phyloP scores from a whole-genome alignment of 1,140 invertebrate genomes.

The Drosophila biarmipes region DNA sequence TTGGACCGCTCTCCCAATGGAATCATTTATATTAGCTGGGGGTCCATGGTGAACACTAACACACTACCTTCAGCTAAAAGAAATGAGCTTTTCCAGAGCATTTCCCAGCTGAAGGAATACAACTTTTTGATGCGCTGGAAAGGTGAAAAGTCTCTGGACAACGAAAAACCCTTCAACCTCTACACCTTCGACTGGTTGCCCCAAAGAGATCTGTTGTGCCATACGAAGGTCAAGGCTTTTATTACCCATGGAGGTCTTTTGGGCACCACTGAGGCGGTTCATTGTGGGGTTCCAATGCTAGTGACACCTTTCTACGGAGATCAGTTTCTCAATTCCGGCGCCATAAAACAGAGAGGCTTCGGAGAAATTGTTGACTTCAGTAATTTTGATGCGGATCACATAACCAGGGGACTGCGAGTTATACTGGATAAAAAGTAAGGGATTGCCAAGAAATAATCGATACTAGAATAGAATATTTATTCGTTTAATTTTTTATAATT shows the following conservation, averaged over 20 bases:
- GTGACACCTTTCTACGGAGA: slow-evolving; percentile 90
- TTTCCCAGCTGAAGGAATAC: slow-evolving; percentile 85
- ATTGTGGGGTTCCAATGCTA: slow-evolving; percentile 90
- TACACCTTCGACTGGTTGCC: slow-evolving; percentile 88
- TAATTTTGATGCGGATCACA: slow-evolving; percentile 86
- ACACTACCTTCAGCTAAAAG: slow-evolving; percentile 86
- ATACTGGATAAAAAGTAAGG: slow-evolving; percentile 70
- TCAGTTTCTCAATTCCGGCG: slow-evolving; percentile 87
- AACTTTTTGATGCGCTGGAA: slow-evolving; percentile 90
- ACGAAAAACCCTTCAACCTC: slow-evolving; percentile 87
- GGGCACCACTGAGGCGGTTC: slow-evolving; percentile 90
- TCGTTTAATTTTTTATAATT: no score
- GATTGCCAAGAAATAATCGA: neutral
- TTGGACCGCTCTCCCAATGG: slow-evolving; percentile 57
- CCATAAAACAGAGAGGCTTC: slow-evolving; percentile 86
- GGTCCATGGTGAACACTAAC: slow-evolving; percentile 86
- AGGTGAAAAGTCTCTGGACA: slow-evolving; percentile 84
- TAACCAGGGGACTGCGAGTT: slow-evolving; percentile 84
- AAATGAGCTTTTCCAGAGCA: slow-evolving; percentile 86
- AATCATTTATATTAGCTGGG: slow-evolving; percentile 81
- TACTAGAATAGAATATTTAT: neutral
- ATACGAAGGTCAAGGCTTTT: slow-evolving; percentile 88
- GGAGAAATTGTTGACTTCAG: slow-evolving; percentile 86
- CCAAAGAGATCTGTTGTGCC: slow-evolving; percentile 89
- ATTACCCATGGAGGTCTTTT: slow-evolving; percentile 90